Percentiles rank a stretch among this genome's conserved stretches.
Conservation (phyloP, 2,888 invertebrate genomes). For the Netelia inedita region DNA sequence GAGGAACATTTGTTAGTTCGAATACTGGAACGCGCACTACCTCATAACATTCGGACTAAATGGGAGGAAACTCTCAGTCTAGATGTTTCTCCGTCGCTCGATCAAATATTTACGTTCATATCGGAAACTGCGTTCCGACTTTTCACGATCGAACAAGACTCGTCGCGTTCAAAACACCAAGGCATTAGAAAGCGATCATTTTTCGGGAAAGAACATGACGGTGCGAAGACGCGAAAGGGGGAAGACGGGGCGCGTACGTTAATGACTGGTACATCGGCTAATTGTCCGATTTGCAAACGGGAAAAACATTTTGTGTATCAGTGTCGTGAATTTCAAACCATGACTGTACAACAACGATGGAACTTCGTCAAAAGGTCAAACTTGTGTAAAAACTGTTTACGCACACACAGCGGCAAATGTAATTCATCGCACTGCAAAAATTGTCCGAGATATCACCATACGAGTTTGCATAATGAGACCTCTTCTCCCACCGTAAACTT, state of each 20-base stretch:
- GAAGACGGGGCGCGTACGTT: constrained; percentile 38
- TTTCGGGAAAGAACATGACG: background rate
- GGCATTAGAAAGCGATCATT: constrained; percentile 15
- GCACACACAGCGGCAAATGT: constrained; percentile 24
- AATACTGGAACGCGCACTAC: background rate
- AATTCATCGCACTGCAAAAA: constrained; percentile 18
- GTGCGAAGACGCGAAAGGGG: background rate
- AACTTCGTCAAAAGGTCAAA: constrained; percentile 9
- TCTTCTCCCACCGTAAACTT: background rate
- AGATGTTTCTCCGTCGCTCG: constrained; percentile 14
- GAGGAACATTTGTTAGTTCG: constrained; percentile 3
- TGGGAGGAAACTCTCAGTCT: constrained; percentile 5
- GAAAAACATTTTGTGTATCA: constrained; percentile 27
- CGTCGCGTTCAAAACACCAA: background rate
- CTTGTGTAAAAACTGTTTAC: constrained; percentile 28
- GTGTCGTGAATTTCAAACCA: constrained; percentile 36
- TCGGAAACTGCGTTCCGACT: constrained; percentile 29
- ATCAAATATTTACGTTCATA: background rate
- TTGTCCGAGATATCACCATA: constrained; percentile 35
- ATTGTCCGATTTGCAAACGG: constrained; percentile 18
- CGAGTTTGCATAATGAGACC: constrained; percentile 27
- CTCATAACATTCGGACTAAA: background rate
- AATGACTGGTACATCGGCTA: constrained; percentile 2
- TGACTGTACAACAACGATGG: constrained; percentile 25
- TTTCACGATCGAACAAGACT: constrained; percentile 13